Percentiles rank a stretch among this genome's conserved stretches.
phyloP scores from a whole-genome alignment of 2,113 vertebrate species.

The Mungos mungo region DNA sequence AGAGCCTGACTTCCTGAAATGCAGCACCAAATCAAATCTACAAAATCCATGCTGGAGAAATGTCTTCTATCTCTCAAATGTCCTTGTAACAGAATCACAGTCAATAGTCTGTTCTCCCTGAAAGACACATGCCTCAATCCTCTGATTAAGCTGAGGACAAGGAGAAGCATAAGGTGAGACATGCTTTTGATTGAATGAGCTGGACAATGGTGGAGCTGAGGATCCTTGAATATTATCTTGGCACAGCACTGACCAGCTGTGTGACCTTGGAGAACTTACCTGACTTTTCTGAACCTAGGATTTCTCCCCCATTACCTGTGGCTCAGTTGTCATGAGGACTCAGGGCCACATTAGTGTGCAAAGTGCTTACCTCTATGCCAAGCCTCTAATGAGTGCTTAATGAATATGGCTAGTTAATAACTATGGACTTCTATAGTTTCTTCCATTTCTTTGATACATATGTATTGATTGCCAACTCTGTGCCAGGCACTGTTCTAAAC shows the following conservation, averaged over 20 bases:
- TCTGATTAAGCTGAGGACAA: not conserved
- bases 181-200: not conserved
- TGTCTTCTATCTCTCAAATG: constrained; percentile 33
- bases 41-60: constrained; percentile 47
- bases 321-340: not conserved
- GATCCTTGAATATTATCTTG: not conserved
- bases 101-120: not conserved
- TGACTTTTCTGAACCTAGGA: not conserved
- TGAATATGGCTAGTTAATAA: not conserved
- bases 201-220: not conserved
- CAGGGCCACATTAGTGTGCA: not conserved
- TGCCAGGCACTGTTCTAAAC: not conserved
- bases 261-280: not conserved
- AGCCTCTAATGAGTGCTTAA: not conserved
- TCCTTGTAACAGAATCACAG: not conserved
- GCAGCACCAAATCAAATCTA: constrained; percentile 51
- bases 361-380: not conserved
- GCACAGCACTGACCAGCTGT: not conserved
- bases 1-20: constrained; percentile 55
- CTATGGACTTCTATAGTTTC: not conserved
- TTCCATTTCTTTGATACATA: not conserved
- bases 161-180: not conserved
- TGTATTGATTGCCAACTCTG: not conserved
- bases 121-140: not conserved
- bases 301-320: not conserved